Percentiles rank a stretch among this genome's conserved stretches.
These are phyloP conservation scores for Otocyon megalotis DNA, from an alignment of 2,113 vertebrate species.

Conservation along the genomic window DNA sequence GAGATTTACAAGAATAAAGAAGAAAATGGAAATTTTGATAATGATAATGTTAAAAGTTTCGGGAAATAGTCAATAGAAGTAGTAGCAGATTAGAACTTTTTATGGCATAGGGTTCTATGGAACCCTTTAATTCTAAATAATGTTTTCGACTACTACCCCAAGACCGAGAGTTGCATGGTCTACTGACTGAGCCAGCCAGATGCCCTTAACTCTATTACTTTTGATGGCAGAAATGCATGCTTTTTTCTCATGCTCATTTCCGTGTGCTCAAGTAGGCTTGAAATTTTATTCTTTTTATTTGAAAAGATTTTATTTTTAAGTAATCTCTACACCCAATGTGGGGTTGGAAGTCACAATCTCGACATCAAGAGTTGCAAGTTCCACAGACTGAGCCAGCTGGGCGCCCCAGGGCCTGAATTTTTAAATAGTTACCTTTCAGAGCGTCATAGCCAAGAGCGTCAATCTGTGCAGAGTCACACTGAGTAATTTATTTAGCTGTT, in stretches of 20 bases:
- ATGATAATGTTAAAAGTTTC: background rate
- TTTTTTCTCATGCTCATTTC: background rate
- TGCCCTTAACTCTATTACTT: background rate
- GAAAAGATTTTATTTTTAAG: background rate
- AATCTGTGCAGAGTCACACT: fast-evolving
- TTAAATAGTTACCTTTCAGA: background rate
- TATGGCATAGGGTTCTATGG: background rate
- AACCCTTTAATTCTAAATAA: background rate
- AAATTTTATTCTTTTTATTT: background rate
- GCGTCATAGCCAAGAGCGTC: background rate
- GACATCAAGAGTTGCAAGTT: background rate
- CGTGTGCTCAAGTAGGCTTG: background rate
- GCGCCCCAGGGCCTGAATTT: background rate
- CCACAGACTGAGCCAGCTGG: background rate
- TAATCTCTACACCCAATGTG: background rate
- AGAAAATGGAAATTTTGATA: background rate
- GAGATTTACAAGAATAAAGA: background rate
- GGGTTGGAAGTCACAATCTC: background rate
- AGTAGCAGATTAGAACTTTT: background rate
- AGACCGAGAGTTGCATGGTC: background rate
- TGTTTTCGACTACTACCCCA: background rate
- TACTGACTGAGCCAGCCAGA: background rate
- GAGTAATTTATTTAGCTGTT: background rate
- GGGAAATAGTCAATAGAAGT: background rate
- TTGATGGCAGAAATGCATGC: fast-evolving